phyloP scores from a whole-genome alignment of 1,140 invertebrate species.

The Hypsibius dujardini region DNA sequence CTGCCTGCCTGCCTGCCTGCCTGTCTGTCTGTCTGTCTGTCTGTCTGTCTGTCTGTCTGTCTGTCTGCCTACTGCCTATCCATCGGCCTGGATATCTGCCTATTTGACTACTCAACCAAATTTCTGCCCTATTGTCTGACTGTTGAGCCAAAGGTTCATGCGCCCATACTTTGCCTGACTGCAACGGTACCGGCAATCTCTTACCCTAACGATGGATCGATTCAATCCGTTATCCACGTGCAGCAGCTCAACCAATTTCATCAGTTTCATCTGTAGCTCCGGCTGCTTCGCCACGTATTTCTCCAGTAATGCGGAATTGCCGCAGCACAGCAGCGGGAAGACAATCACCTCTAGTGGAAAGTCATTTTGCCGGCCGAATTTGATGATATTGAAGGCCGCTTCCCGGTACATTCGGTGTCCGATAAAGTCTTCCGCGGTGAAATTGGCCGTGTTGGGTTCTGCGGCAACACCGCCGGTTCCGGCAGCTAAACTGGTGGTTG shows the following conservation, averaged over 20 bases:
- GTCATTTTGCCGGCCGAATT: not conserved
- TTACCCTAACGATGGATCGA: too few relatives aligned
- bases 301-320: not conserved
- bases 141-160: too few relatives aligned
- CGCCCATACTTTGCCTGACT: too few relatives aligned
- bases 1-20: too few relatives aligned
- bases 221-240: not conserved
- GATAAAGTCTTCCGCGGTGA: not conserved
- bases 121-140: too few relatives aligned
- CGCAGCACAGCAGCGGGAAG: not conserved
- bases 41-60: too few relatives aligned
- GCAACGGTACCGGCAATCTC: too few relatives aligned
- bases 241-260: not conserved
- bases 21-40: too few relatives aligned
- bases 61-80: too few relatives aligned
- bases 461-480: not conserved
- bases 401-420: not conserved
- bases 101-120: too few relatives aligned
- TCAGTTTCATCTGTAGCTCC: not conserved
- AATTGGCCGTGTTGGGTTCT: not conserved
- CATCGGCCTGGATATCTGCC: too few relatives aligned
- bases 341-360: not conserved
- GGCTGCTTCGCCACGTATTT: not conserved
- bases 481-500: too few relatives aligned
- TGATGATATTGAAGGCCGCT: not conserved